Evolutionary conservation across 2,888 invertebrate genomes (phyloP).

Genomic region (Pasiphila rectangulata): DNA sequence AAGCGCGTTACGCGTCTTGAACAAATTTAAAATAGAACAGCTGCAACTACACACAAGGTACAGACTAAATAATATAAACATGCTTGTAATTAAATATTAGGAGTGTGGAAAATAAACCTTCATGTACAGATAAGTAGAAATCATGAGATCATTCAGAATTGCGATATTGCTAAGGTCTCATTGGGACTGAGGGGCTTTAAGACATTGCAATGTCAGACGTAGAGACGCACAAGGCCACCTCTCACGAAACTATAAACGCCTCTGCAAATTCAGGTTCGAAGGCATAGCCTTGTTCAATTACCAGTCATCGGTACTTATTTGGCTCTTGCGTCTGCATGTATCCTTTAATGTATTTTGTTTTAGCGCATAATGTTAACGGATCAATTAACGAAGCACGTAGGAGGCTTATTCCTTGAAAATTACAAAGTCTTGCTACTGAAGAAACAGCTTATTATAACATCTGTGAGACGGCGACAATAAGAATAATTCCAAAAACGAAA

Average conservation of each 20-base stretch:
- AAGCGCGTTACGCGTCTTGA: constrained; percentile 72
- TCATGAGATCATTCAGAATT: constrained; percentile 32
- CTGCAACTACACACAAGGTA: constrained; percentile 36
- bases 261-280: constrained; percentile 45
- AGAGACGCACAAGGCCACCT: constrained; percentile 67
- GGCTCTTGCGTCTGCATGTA: constrained; percentile 38
- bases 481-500: background rate
- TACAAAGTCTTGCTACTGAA: background rate
- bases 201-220: constrained; percentile 59
- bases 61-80: background rate
- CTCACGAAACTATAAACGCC: constrained; percentile 57
- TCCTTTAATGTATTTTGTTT: constrained; percentile 40
- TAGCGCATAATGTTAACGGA: background rate
- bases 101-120: background rate
- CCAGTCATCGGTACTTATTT: constrained; percentile 43
- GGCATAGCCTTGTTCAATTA: constrained; percentile 42
- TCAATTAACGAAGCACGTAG: background rate
- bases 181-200: constrained; percentile 56
- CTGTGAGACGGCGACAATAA: background rate
- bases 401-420: too few species aligned
- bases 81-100: background rate
- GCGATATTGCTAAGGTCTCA: constrained; percentile 50
- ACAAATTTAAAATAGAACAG: constrained; percentile 54
- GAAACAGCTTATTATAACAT: background rate
- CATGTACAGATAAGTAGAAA: constrained; percentile 4